Percentiles rank a stretch among this genome's conserved stretches.
Evolutionary conservation across 2,113 vertebrate genomes (phyloP).

Genomic region (Stegostoma tigrinum): DNA sequence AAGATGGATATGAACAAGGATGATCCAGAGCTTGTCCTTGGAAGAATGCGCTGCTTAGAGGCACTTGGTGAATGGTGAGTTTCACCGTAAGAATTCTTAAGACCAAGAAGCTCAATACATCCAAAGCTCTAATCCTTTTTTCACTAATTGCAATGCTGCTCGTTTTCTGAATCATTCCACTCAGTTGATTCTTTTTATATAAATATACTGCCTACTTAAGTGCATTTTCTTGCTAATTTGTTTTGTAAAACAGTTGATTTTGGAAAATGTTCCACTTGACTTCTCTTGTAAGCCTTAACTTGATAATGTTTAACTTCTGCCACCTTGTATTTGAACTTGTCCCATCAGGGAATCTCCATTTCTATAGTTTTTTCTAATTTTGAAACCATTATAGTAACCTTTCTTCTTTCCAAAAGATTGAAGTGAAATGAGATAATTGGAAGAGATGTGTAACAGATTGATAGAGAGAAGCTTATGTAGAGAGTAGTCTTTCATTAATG

Average conservation of each 20-base stretch:
- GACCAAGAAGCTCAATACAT: not conserved
- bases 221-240: not conserved
- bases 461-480: too few species aligned
- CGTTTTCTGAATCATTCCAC: not conserved
- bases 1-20: slow-evolving; percentile 97
- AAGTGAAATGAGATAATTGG: too few species aligned
- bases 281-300: not conserved
- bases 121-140: not conserved
- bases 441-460: too few species aligned
- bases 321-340: not conserved
- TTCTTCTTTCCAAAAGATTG: not conserved
- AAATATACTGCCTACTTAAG: not conserved
- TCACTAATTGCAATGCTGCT: not conserved
- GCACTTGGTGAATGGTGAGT: slow-evolving; percentile 92
- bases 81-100: not conserved
- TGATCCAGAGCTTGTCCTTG: slow-evolving; percentile 90
- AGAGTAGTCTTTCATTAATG: too few species aligned
- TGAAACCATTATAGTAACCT: not conserved
- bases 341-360: not conserved
- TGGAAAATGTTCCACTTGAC: not conserved
- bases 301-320: not conserved
- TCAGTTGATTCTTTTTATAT: not conserved
- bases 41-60: slow-evolving; percentile 93
- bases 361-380: not conserved
- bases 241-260: not conserved